A percentile compares a stretch with the other conserved stretches of the same genome.
Conservation (phyloP, 2,797 vertebrate species). For the Brotula barbata region DNA sequence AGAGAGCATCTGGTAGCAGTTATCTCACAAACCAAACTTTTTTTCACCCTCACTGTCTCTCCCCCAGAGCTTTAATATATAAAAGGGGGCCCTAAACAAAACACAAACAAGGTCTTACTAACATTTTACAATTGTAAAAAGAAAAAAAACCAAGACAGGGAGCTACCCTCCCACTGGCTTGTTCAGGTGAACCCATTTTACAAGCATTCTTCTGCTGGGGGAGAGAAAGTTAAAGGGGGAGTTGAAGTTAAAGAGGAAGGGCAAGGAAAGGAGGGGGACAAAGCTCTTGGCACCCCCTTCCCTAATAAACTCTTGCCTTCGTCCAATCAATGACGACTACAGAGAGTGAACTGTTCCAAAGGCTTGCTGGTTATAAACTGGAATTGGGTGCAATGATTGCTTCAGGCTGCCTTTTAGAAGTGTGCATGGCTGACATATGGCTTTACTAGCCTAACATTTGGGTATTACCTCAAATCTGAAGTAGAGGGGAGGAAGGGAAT, state of each 20-base stretch:
- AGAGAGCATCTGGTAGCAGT: slow-evolving; percentile 84
- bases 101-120: slow-evolving; percentile 79
- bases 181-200: slow-evolving; percentile 83
- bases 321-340: slow-evolving; percentile 68
- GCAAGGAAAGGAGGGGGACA: slow-evolving; percentile 58
- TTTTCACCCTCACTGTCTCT: slow-evolving; percentile 64
- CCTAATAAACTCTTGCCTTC: slow-evolving; percentile 70
- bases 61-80: slow-evolving; percentile 63
- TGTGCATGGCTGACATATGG: slow-evolving; percentile 76
- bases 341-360: slow-evolving; percentile 73
- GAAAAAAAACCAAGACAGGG: slow-evolving; percentile 63
- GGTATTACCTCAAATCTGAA: slow-evolving; percentile 68
- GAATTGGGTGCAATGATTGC: slow-evolving; percentile 80
- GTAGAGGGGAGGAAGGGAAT: slow-evolving; percentile 54
- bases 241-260: slow-evolving; percentile 77
- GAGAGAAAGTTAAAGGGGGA: slow-evolving; percentile 77
- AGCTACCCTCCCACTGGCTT: slow-evolving; percentile 74
- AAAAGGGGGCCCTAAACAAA: slow-evolving; percentile 77
- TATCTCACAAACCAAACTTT: slow-evolving; percentile 79
- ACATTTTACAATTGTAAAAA: slow-evolving; percentile 78
- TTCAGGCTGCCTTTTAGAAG: slow-evolving; percentile 77
- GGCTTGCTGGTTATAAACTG: slow-evolving; percentile 75
- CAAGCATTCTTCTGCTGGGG: slow-evolving; percentile 80
- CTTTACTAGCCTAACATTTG: slow-evolving; percentile 62
- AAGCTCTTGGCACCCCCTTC: slow-evolving; percentile 73